Base-by-base conservation (phyloP, 2,888 invertebrate species). In the Plebejus anna region DNA sequence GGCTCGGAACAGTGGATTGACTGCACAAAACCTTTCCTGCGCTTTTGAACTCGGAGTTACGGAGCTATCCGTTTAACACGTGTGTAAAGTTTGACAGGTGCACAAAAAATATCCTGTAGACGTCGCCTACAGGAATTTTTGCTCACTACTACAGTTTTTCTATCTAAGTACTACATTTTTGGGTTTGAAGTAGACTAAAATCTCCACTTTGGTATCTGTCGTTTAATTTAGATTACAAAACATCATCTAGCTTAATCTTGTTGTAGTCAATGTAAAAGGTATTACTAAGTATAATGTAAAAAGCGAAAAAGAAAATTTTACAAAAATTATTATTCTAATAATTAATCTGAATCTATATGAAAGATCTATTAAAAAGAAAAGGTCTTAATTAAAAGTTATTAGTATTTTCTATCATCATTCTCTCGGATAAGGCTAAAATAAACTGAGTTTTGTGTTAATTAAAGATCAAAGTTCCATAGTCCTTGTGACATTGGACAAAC, bases 1-100 rank as follows among this genome's bases (percentile, higher is more conserved):
- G 13, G 13, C 66, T 66, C 4, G 32, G 32, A 11, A 66, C 61
- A 66, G 28, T 13, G 32, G 61, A 28, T 66, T 66, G 61, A 28
- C 61, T 66, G 66, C 32, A 66, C 66, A 66, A 66, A 66, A n/a
- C 42, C 72, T 47, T 72, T 72, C 72, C 42, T 66, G 66, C 13
- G 66, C 66, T 16, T 66, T 66, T 66, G 66, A 66, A 66, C 66
- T 66, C 66, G 13, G 32, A 11, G 66, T 66, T 32, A 66, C 13
- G 28, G n/a, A 22, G n/a, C 22, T 66, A 13, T 66, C 32, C 66
- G 32, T 11, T 32, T 11, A 61, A 61, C 47, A 16, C 22, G 66
- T 5, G 1, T 66, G 66, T 66, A 32, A 32, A 32, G 66, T 66
- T 66, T 36, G 32, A 32, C 5, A 66, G 3, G 9, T 28, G 32